Evolutionary conservation across 2,888 invertebrate species (phyloP).

Genomic region (Melieria picta): DNA sequence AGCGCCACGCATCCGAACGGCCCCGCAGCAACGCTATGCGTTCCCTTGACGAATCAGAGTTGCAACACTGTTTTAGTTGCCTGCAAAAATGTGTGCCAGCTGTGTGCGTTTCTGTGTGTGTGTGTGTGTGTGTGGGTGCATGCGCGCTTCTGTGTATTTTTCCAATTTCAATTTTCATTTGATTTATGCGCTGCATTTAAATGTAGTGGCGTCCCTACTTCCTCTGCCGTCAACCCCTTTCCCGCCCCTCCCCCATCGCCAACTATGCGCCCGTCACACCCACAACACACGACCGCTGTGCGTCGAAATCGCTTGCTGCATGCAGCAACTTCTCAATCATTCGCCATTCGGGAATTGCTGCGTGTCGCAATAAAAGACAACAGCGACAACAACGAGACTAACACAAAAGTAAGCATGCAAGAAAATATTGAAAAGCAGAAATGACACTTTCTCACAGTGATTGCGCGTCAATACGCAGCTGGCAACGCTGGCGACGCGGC

Average conservation of each 20-base stretch:
- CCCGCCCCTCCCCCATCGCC: not conserved
- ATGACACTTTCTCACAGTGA: not conserved
- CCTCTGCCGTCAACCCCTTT: too few relatives aligned
- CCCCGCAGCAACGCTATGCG: too few relatives aligned
- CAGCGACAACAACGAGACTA: not conserved
- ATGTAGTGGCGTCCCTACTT: not conserved
- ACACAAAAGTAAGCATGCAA: not conserved
- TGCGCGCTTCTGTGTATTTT: too few relatives aligned
- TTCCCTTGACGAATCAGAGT: too few relatives aligned
- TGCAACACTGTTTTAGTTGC: too few relatives aligned
- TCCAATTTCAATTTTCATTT: not conserved
- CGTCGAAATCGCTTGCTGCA: not conserved
- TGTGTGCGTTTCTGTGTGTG: too few relatives aligned
- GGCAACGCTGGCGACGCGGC: too few relatives aligned
- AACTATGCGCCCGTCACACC: not conserved
- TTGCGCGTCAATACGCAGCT: not conserved
- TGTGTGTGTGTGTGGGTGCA: too few relatives aligned
- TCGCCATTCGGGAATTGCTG: not conserved
- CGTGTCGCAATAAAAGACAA: not conserved
- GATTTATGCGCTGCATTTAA: not conserved
- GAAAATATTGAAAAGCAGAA: not conserved
- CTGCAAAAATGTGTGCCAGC: too few relatives aligned
- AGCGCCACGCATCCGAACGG: too few relatives aligned
- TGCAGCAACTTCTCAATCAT: slow-evolving; percentile 2
- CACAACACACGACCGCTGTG: not conserved